phyloP scores from a whole-genome alignment of 2,888 invertebrate genomes.

The Meloe dianella region DNA sequence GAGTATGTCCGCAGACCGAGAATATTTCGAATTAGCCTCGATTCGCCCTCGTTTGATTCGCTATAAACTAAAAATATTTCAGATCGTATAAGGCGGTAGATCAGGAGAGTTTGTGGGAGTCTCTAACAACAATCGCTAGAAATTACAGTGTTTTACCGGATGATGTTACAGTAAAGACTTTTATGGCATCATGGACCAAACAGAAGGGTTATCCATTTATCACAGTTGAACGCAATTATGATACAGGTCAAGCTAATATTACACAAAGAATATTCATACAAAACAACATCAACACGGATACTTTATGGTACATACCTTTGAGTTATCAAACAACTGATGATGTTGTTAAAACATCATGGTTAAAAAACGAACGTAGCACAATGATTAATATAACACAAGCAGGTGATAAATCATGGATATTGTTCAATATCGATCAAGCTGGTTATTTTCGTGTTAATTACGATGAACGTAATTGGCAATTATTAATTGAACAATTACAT shows the following conservation, averaged over 20 bases:
- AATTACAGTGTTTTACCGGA: constrained; percentile 52
- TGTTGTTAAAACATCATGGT: constrained; percentile 42
- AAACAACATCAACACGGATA: constrained; percentile 41
- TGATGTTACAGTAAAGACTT: constrained; percentile 62
- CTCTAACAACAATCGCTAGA: constrained; percentile 58
- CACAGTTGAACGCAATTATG: constrained; percentile 64
- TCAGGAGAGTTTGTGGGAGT: constrained; percentile 71
- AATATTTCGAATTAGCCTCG: neutral
- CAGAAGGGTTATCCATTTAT: constrained; percentile 75
- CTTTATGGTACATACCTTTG: constrained; percentile 68
- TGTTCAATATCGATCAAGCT: constrained; percentile 68
- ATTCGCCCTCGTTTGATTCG: neutral
- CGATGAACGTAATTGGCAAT: constrained; percentile 65
- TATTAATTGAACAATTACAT: constrained; percentile 60
- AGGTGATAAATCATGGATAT: constrained; percentile 60
- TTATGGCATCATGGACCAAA: constrained; percentile 77
- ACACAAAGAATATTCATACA: constrained; percentile 60
- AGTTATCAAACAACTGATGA: constrained; percentile 57
- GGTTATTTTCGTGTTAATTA: constrained; percentile 72
- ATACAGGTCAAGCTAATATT: constrained; percentile 58
- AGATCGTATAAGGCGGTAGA: constrained; percentile 68
- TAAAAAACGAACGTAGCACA: constrained; percentile 45
- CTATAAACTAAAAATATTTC: constrained; percentile 23
- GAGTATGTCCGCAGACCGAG: too few relatives aligned
- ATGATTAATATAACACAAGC: constrained; percentile 47